Percentiles rank a stretch among this genome's conserved stretches.
These are phyloP conservation scores for Poeciliopsis occidentalis DNA, from an alignment of 2,113 vertebrate genomes.

Conservation along the genomic window DNA sequence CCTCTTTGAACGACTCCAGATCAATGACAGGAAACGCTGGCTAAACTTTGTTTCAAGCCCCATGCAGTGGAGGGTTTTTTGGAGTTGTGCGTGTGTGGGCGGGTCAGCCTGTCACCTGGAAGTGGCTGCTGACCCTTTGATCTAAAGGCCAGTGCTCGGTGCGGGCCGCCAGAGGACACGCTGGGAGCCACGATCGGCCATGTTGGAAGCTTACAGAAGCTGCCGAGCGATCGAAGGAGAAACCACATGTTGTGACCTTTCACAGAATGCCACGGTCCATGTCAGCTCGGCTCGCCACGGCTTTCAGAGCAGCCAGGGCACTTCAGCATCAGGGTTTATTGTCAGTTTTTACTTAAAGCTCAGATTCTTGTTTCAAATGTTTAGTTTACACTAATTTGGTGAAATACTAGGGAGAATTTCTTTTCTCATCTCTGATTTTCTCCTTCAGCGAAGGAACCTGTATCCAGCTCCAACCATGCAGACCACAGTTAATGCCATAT, in stretches of 20 bases:
- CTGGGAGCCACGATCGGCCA: slow-evolving; percentile 35
- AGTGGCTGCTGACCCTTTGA: slow-evolving; percentile 53
- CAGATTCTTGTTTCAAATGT: neutral
- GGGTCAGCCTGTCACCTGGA: slow-evolving; percentile 52
- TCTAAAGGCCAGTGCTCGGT: slow-evolving; percentile 59
- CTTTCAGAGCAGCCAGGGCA: slow-evolving; percentile 13
- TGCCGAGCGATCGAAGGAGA: slow-evolving; percentile 32
- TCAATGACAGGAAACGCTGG: slow-evolving; percentile 39
- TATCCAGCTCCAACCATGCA: too few relatives aligned
- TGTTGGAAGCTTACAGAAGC: slow-evolving; percentile 27
- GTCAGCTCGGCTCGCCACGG: neutral
- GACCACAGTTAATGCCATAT: too few relatives aligned
- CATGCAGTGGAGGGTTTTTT: slow-evolving; percentile 12
- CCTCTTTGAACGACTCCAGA: slow-evolving; percentile 47
- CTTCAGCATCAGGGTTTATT: neutral
- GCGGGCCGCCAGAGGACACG: slow-evolving; percentile 28
- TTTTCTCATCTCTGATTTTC: too few relatives aligned
- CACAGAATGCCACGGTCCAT: slow-evolving; percentile 55
- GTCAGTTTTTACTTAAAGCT: neutral
- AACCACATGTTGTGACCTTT: slow-evolving; percentile 63
- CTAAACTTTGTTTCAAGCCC: slow-evolving; percentile 8
- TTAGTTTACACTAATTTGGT: too few relatives aligned
- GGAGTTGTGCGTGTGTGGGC: slow-evolving; percentile 37
- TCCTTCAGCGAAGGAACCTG: too few relatives aligned
- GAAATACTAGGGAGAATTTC: too few relatives aligned